Percentiles rank a stretch among this genome's conserved stretches.
Evolutionary conservation across 2,888 invertebrate species (phyloP).

Genomic region (Heliconius charithonia): DNA sequence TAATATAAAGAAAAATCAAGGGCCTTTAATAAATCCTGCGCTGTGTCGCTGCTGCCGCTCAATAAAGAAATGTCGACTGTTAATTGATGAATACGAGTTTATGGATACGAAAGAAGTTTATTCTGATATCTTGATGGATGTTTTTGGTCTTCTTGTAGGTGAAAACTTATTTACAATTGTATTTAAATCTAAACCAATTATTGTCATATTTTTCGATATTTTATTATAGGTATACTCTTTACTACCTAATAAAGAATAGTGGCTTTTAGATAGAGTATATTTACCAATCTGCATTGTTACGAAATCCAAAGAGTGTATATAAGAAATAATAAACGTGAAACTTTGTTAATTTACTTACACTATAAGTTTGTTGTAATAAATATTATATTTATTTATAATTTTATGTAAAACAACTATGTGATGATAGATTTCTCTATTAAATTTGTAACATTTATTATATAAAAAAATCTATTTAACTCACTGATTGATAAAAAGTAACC

Average conservation of each 20-base stretch:
- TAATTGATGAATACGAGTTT: constrained; percentile 72
- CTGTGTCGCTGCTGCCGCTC: constrained; percentile 74
- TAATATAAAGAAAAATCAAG: constrained; percentile 55
- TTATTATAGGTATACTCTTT: too few species aligned
- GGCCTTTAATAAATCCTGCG: constrained; percentile 71
- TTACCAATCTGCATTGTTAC: too few species aligned
- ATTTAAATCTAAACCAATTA: too few species aligned
- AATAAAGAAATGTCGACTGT: constrained; percentile 74
- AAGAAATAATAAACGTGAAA: too few species aligned
- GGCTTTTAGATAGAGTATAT: too few species aligned
- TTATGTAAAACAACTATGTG: too few species aligned
- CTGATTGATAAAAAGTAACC: not conserved
- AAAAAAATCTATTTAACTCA: not conserved
- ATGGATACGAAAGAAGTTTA: constrained; percentile 70
- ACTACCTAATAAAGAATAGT: not conserved
- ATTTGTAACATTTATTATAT: not conserved
- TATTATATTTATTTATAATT: too few species aligned
- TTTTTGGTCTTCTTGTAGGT: constrained; percentile 75
- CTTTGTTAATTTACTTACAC: too few species aligned
- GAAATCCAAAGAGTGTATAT: too few species aligned
- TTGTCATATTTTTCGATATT: too few species aligned
- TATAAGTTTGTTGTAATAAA: too few species aligned
- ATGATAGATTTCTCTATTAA: too few species aligned
- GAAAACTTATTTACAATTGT: not conserved
- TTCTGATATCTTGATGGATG: constrained; percentile 77